Conservation (phyloP, 1,140 invertebrate genomes). For the Drosophila dunni region DNA sequence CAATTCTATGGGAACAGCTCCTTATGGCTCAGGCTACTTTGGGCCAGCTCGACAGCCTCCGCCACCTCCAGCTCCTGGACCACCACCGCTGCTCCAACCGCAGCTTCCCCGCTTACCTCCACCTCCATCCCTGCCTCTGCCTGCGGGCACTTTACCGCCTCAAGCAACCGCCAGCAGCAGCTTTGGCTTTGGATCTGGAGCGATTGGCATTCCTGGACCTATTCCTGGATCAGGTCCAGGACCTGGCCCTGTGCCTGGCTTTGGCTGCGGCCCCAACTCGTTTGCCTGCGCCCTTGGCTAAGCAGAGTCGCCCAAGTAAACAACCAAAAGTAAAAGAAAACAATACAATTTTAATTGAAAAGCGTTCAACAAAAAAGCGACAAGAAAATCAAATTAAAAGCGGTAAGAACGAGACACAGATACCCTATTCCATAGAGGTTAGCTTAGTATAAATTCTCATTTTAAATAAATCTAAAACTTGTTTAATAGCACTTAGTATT, state of each 20-base stretch:
- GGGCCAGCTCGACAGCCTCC: constrained; percentile 23
- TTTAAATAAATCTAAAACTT: neutral
- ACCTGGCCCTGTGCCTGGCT: neutral
- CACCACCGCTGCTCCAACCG: neutral
- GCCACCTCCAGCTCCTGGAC: constrained; percentile 32
- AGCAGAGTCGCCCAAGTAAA: constrained; percentile 74
- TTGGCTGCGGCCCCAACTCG: constrained; percentile 13
- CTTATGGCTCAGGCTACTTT: constrained; percentile 50
- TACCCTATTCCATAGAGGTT: constrained; percentile 16
- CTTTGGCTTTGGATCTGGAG: constrained; percentile 38
- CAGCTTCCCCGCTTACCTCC: constrained; percentile 8
- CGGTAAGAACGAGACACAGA: neutral
- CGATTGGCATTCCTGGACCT: constrained; percentile 14
- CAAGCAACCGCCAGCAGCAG: constrained; percentile 44
- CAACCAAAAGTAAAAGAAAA: constrained; percentile 80
- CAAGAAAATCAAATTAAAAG: constrained; percentile 20
- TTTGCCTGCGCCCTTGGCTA: constrained; percentile 39
- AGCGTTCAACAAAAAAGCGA: constrained; percentile 57
- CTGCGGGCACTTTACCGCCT: constrained; percentile 19
- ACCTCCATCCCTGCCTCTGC: constrained; percentile 27
- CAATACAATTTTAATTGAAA: constrained; percentile 84
- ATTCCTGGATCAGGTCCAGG: constrained; percentile 7
- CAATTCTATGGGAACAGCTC: constrained; percentile 14
- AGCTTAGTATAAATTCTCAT: neutral
- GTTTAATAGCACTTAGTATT: neutral